These are phyloP conservation scores for Congeria kusceri DNA, from an alignment of 2,888 invertebrate genomes.

Conservation along the genomic window DNA sequence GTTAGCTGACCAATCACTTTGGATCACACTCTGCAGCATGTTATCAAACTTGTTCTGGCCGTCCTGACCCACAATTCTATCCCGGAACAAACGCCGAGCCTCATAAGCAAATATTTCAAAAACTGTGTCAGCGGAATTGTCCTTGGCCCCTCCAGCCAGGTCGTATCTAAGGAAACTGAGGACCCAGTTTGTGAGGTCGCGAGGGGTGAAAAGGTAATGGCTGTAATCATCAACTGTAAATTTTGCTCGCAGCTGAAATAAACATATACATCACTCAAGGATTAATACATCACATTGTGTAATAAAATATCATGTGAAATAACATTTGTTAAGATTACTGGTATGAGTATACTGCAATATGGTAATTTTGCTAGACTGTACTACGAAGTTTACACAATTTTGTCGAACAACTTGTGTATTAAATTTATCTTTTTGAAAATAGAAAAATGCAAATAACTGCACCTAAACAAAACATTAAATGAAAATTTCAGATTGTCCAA, in stretches of 20 bases:
- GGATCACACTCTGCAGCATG: constrained; percentile 87
- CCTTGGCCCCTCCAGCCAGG: constrained; percentile 77
- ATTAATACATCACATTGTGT: neutral
- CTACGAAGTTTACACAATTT: no score
- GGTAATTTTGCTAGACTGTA: no score
- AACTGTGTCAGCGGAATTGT: constrained; percentile 81
- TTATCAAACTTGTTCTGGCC: constrained; percentile 89
- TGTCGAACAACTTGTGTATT: no score
- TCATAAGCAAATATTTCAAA: constrained; percentile 91
- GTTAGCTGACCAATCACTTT: constrained; percentile 85
- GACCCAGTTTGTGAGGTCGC: constrained; percentile 91
- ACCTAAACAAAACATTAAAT: no score
- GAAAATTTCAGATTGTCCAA: no score
- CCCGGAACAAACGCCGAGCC: constrained; percentile 91
- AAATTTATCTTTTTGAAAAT: no score
- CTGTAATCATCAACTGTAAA: constrained; percentile 88
- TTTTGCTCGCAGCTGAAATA: constrained; percentile 85
- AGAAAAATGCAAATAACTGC: no score
- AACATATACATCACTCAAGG: neutral
- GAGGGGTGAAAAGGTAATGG: constrained; percentile 92
- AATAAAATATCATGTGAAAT: no score
- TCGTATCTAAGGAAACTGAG: constrained; percentile 89
- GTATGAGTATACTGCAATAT: no score
- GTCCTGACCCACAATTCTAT: constrained; percentile 89
- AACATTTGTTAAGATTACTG: no score